A percentile compares a stretch with the other conserved stretches of the same genome.
phyloP scores from a whole-genome alignment of 30 jellyfish, hydroid and myxozoan species.

The Aurelia aurita region DNA sequence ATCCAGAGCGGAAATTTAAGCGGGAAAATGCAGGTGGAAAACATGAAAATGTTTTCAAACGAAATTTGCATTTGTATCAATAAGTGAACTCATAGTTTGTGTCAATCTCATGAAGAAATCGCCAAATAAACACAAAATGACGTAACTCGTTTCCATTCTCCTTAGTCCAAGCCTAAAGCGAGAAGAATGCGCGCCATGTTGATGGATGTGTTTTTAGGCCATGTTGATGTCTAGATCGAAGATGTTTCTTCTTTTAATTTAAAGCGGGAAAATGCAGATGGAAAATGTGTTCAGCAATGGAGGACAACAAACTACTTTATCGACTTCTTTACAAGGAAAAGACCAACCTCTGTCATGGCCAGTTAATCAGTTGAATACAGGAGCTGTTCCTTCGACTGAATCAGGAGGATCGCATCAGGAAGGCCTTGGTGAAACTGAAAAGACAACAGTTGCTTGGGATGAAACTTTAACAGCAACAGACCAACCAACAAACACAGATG shows the following conservation, averaged over 20 bases:
- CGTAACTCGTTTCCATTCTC: conserved; percentile 19
- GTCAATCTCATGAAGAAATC: too few relatives aligned
- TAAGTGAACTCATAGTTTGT: too few relatives aligned
- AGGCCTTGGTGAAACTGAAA: too few relatives aligned
- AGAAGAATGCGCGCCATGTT: conserved; percentile 24
- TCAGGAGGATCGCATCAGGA: not conserved
- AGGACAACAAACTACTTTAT: not conserved
- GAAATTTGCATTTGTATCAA: too few relatives aligned
- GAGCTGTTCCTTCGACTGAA: not conserved
- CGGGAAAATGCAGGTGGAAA: not conserved
- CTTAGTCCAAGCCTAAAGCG: not conserved
- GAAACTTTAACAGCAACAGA: too few relatives aligned
- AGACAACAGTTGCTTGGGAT: too few relatives aligned
- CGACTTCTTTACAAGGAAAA: too few relatives aligned
- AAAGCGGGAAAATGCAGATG: conserved; percentile 40
- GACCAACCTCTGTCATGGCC: conserved; percentile 7
- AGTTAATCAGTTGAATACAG: not conserved
- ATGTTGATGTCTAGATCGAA: conserved; percentile 31
- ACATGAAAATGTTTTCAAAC: not conserved
- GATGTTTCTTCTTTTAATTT: conserved; percentile 58
- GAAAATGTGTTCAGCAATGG: not conserved
- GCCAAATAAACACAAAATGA: not conserved
- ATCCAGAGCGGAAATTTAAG: not conserved
- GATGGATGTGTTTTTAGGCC: conserved; percentile 63
- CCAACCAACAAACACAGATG: not conserved